These are phyloP conservation scores for Probaryconus sp. DNA, from an alignment of 1,140 invertebrate genomes.

Conservation along the genomic window DNA sequence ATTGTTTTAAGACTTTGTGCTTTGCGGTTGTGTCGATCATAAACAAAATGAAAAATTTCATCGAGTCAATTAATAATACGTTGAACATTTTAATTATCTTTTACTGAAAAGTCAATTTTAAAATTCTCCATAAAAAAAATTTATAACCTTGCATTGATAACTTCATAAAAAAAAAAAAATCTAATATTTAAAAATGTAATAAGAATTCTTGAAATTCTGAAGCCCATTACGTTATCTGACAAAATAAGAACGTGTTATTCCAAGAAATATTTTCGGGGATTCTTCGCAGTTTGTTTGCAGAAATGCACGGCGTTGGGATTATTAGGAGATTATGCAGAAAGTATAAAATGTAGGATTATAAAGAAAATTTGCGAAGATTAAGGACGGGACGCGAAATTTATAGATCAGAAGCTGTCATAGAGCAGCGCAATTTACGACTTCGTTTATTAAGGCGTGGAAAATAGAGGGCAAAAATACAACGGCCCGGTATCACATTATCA, in stretches of 20 bases:
- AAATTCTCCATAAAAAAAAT: too few relatives aligned
- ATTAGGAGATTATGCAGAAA: slow-evolving; percentile 12
- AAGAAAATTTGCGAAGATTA: slow-evolving; percentile 18
- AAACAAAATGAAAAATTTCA: too few relatives aligned
- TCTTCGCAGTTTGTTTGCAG: background rate
- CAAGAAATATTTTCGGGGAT: background rate
- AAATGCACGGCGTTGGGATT: background rate
- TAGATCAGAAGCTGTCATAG: slow-evolving; percentile 39
- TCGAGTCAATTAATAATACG: too few relatives aligned
- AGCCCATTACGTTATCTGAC: too few relatives aligned
- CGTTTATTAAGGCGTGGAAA: slow-evolving; percentile 36
- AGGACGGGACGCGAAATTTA: slow-evolving; percentile 14
- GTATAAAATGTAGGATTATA: slow-evolving; percentile 38
- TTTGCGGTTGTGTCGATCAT: too few relatives aligned
- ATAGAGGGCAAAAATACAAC: slow-evolving; percentile 35
- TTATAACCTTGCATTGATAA: too few relatives aligned
- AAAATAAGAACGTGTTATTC: background rate
- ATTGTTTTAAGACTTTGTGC: too few relatives aligned
- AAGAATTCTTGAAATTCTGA: too few relatives aligned
- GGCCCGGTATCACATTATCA: slow-evolving; percentile 54
- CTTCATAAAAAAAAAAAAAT: too few relatives aligned
- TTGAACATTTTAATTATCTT: too few relatives aligned
- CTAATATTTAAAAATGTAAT: too few relatives aligned
- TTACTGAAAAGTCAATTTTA: too few relatives aligned
- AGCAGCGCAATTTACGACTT: slow-evolving; percentile 16